These are phyloP conservation scores for Rhagoletis pomonella DNA, from an alignment of 1,140 invertebrate genomes.

Conservation along the genomic window DNA sequence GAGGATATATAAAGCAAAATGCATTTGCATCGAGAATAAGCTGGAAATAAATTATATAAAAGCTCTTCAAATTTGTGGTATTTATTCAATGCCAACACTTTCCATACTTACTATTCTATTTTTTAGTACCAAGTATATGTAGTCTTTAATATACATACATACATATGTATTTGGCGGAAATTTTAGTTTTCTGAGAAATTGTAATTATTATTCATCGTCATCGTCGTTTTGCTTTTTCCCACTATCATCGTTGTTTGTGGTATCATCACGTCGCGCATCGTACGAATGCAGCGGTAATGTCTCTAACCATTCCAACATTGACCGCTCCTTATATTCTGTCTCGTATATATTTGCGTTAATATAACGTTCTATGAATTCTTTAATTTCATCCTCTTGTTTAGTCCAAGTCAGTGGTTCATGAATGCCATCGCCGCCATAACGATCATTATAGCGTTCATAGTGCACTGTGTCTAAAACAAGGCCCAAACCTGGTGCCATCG, in stretches of 20 bases:
- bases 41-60: too few species aligned
- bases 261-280: constrained; percentile 76
- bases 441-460: constrained; percentile 91
- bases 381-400: constrained; percentile 82
- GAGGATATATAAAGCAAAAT: neutral
- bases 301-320: constrained; percentile 85
- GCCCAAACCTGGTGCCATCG: constrained; percentile 94
- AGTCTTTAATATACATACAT: too few species aligned
- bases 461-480: constrained; percentile 92
- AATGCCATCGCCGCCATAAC: constrained; percentile 88
- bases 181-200: too few species aligned
- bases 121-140: too few species aligned
- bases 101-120: too few species aligned
- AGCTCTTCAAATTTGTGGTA: too few species aligned
- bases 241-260: neutral
- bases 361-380: constrained; percentile 85
- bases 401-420: constrained; percentile 90
- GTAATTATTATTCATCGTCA: constrained; percentile 63
- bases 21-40: constrained; percentile 28
- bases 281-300: constrained; percentile 82
- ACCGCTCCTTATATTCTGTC: constrained; percentile 85
- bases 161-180: too few species aligned
- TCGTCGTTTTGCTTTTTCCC: constrained; percentile 6
- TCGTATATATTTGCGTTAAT: constrained; percentile 89
- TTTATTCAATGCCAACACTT: too few species aligned